Percentiles rank a stretch among this genome's conserved stretches.
These are phyloP conservation scores for Sparidentex hasta DNA, from an alignment of 2,797 vertebrate genomes.

Conservation along the genomic window DNA sequence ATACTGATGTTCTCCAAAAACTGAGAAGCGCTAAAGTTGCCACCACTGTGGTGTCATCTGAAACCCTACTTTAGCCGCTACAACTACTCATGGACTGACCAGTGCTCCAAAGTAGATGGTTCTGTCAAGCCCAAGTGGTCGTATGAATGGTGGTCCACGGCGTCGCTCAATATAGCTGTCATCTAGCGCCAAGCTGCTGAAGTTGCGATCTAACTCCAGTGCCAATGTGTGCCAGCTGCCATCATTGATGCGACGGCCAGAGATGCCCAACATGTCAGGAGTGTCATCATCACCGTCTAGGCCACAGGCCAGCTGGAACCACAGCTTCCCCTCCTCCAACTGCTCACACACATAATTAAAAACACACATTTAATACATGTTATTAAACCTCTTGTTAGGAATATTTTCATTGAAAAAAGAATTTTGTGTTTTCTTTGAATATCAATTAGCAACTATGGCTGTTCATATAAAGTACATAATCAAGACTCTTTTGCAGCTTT, in stretches of 20 bases:
- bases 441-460: not conserved
- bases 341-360: constrained; percentile 60
- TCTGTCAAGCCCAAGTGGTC: constrained; percentile 87
- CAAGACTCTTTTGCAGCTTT: too few species aligned
- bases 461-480: not conserved
- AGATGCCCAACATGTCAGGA: constrained; percentile 92
- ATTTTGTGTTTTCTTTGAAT: not conserved
- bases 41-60: not conserved
- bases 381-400: not conserved
- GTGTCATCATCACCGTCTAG: constrained; percentile 81
- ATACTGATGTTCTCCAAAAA: not conserved
- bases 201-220: constrained; percentile 94
- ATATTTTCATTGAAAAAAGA: not conserved
- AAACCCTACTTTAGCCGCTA: not conserved
- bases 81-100: constrained; percentile 60
- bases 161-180: constrained; percentile 95
- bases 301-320: constrained; percentile 94
- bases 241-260: constrained; percentile 92
- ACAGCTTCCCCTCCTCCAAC: constrained; percentile 95
- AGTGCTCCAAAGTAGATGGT: constrained; percentile 94
- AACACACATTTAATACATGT: not conserved
- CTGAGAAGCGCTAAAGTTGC: not conserved
- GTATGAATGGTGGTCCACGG: constrained; percentile 87
- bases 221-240: constrained; percentile 96
- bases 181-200: constrained; percentile 94